Evolutionary conservation across 2,797 vertebrate species (phyloP).

Genomic region (Coendou prehensilis): DNA sequence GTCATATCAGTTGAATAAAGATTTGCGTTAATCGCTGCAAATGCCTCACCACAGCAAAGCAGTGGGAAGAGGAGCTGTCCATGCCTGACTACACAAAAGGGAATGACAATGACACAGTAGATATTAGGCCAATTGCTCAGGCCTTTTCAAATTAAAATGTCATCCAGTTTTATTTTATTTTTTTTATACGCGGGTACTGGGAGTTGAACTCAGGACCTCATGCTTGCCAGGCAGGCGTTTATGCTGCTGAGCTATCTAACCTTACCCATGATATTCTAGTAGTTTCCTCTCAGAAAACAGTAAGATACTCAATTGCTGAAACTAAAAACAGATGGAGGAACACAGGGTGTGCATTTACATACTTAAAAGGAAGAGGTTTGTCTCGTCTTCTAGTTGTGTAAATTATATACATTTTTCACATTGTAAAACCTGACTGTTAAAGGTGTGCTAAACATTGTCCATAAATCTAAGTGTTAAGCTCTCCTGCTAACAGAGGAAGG

Average conservation of each 20-base stretch:
- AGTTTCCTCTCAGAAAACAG: slow-evolving; percentile 29
- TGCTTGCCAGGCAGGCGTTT: too few relatives aligned
- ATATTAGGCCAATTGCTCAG: neutral
- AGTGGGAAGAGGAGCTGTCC: slow-evolving; percentile 65
- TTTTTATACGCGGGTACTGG: too few relatives aligned
- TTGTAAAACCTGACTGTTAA: slow-evolving; percentile 51
- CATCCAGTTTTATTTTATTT: neutral
- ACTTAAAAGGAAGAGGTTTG: neutral
- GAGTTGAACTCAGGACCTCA: too few relatives aligned
- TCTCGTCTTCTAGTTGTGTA: neutral
- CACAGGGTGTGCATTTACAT: neutral
- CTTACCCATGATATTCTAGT: neutral
- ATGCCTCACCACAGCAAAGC: slow-evolving; percentile 46
- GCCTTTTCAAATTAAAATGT: slow-evolving; percentile 55
- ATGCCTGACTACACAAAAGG: slow-evolving; percentile 60
- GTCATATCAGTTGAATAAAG: neutral
- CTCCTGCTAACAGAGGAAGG: slow-evolving; percentile 49
- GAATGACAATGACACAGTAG: neutral
- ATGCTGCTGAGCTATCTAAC: neutral
- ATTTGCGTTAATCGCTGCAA: slow-evolving; percentile 70
- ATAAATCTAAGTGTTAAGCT: slow-evolving; percentile 64
- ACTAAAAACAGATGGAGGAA: neutral
- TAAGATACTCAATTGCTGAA: neutral
- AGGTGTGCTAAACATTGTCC: neutral
- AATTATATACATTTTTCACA: neutral